Base-by-base conservation (phyloP, 1,140 invertebrate species). In the Patella vulgata region DNA sequence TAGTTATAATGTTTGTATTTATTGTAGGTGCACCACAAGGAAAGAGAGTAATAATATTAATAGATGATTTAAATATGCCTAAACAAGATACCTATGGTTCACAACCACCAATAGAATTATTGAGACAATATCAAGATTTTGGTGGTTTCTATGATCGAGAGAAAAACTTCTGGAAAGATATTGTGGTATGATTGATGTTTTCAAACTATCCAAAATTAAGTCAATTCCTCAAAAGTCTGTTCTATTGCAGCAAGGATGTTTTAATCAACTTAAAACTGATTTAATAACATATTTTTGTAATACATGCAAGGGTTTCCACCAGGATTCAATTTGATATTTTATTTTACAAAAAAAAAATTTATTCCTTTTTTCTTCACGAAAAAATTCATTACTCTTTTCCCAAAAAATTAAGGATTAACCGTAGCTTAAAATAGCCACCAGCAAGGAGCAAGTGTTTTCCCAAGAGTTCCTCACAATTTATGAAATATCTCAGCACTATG, bases 91-190 rank as follows among this genome's bases (percentile, higher is more conserved):
- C 79, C 14, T 85, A 85, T 48, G 84, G 83, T 1, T 84, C 83
- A 9, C 84, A 85, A 63, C 83, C 84, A 0, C 83, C 85, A 9
- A 83, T 84, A 55, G 84, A 85, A 68, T 71, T 86, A 43, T 80
- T 80, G 63, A 90, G 93, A 51, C 93, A 95, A 86, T 89, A 90
- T 63, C 81, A 94, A 25, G 93, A 95, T 77, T 93, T 91, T 73
- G 87, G 88, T 55, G 93, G 93, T 2, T 85, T 95, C 31, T 95
- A 93, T 73, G 93, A 95, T 71, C 87, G 92, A 55, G 90, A 93
- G 40, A 94, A 93, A 78, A 75, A 95, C 33, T 93, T 90, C 78
- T 95, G 93, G 93, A 94, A 93, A 78, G 88, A 92, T 74, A 87
- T 87, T 14, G 73, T 75, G 53, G 81, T 84, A 52, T 36, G 59